Evolutionary conservation across 2,888 invertebrate species (phyloP).

Genomic region (Papilio demoleus): DNA sequence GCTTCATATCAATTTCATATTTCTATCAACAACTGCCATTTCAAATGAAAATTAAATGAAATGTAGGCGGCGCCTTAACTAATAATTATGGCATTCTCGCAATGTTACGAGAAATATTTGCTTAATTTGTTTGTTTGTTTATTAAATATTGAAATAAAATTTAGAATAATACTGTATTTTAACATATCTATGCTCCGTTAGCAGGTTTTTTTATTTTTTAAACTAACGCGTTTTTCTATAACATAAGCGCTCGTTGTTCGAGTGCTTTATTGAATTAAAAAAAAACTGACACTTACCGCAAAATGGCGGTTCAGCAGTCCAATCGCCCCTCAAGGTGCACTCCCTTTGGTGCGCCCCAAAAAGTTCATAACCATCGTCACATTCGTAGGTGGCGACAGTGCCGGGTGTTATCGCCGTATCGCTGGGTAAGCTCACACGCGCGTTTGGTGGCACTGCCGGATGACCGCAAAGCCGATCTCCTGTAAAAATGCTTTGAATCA

Average conservation of each 20-base stretch:
- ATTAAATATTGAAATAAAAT: not conserved
- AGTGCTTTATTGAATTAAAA: too few relatives aligned
- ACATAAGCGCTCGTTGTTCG: too few relatives aligned
- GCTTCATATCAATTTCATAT: slow-evolving; percentile 1
- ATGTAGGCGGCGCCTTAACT: not conserved
- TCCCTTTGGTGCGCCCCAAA: slow-evolving; percentile 89
- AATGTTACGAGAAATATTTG: not conserved
- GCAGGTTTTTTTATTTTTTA: too few relatives aligned
- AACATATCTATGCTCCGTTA: too few relatives aligned
- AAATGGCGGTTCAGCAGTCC: slow-evolving; percentile 92
- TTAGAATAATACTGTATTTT: not conserved
- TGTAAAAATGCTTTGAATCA: slow-evolving; percentile 44
- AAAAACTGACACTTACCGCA: slow-evolving; percentile 85
- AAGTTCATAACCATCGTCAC: slow-evolving; percentile 94
- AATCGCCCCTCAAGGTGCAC: slow-evolving; percentile 88
- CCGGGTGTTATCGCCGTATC: slow-evolving; percentile 81
- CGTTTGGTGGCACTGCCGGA: slow-evolving; percentile 93
- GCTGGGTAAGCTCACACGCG: slow-evolving; percentile 86
- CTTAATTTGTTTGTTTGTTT: not conserved
- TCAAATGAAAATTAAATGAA: not conserved
- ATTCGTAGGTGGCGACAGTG: slow-evolving; percentile 89
- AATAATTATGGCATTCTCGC: not conserved
- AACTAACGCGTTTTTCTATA: too few relatives aligned
- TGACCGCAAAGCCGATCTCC: slow-evolving; percentile 88
- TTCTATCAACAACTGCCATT: not conserved